Base-by-base conservation (phyloP, 2,888 invertebrate species). In the Hedychridium roseum region DNA sequence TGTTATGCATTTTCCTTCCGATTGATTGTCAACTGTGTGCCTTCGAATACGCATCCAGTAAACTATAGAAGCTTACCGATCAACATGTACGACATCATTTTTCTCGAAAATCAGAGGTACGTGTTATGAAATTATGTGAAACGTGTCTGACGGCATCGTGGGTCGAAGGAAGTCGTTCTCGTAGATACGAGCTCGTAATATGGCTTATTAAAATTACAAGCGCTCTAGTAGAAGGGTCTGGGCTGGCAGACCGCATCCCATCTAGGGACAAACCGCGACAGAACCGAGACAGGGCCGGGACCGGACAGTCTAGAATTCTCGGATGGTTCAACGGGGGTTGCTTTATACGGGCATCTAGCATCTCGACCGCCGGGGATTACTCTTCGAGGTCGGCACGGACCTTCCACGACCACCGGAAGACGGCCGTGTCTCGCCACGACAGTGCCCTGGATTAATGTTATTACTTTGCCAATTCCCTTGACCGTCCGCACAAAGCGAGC, bases 191-290 rank as follows among this genome's bases (percentile, higher is more conserved):
- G 55, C 59, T 63, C 65, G 70, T 75, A 73, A 75, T 73, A 71
- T 57, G 70, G 73, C 73, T 78, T 77, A 78, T 78, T 78, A 78
- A 76, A 78, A 77, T 78, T 76, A 75, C 74, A 77, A 60, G 54
- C 54, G 55, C 42, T 46, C 26, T 27, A 49, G 51, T 42, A 42
- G 44, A 50, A 59, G 60, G 71, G 61, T 64, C 60, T 50, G 57
- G 52, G 50, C 38, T 57, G 58, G 55, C 44, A 54, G 60, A 75
- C 76, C 76, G 59, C 73, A 75, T 69, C 68, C 67, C 54, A 68
- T 70, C 67, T 60, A 62, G 70, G 69, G 70, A 71, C 63, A 66
- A 61, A 70, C 71, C 69, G 54, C 65, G 83, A 74, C 66, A 75
- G 68, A 55, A 61, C 52, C 54, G 40, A 56, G 61, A 60, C 58